Evolutionary conservation across 2,113 vertebrate genomes (phyloP), one percentile per base, ranked within the genome.

Genomic region (Xerus inauris): DNA sequence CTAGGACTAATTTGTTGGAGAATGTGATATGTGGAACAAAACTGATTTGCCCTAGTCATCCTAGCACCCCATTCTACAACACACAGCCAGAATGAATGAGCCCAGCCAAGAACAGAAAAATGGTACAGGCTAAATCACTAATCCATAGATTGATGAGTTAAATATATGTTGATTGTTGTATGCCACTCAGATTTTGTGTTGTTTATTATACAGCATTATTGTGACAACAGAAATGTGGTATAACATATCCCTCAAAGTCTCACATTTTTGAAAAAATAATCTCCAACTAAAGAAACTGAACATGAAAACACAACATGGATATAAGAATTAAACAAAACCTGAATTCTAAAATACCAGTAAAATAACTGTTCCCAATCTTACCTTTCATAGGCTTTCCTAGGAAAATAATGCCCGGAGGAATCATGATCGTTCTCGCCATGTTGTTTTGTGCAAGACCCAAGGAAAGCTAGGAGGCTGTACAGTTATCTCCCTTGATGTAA

Each of bases 391-490:
- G 89, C 62, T 82, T 97, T 97, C 95, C 89, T 97, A 97, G 96
- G 97, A 85, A 96, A 86, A 98, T 97, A 97, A 91, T 93, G 1
- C 96, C 97, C 24, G 86, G 97, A 98, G 97, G 97, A 95, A 97
- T 98, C 98, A 26, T 79, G 95, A 94, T 97, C 71, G 3, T 96
- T 97, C 98, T 98, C 28, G 81, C 95, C 95, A 85, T 98, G 98
- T 97, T 98, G 98, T 91, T 94, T 97, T 98, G 98, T 98, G 98
- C 98, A 97, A 98, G 99, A 98, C 99, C 99, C 99, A 99, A 98
- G 99, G 99, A 99, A 99, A 99, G 99, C 99, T 99, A 99, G 99
- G 99, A 99, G 99, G 99, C 99, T 99, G 99, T 99, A 99, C 99
- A 99, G 99, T 99, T 99, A 99, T 99, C 99, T 99, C 99, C 99